A percentile compares a stretch with the other conserved stretches of the same genome.
Evolutionary conservation across 2,113 vertebrate genomes (phyloP).

Genomic region (Accipiter virgatus): DNA sequence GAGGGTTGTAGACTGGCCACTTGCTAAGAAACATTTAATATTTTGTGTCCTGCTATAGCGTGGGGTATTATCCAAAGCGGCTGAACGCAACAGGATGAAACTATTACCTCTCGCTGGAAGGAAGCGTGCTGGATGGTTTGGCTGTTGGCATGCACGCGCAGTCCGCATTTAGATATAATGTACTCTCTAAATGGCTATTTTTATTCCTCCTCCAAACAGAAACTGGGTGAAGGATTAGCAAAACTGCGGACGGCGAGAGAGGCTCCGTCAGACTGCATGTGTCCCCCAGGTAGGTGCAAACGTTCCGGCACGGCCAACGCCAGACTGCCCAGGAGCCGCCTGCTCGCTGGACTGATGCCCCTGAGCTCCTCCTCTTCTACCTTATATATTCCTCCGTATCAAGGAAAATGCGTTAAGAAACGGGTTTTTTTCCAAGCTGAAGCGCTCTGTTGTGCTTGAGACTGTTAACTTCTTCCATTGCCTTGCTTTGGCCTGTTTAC

Average conservation of each 20-base stretch:
- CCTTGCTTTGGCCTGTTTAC: constrained; percentile 6
- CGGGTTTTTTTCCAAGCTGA: neutral
- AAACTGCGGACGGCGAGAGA: constrained; percentile 83
- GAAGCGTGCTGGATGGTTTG: neutral
- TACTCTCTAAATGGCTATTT: neutral
- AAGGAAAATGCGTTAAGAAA: neutral
- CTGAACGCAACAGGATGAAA: neutral
- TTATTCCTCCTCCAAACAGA: constrained; percentile 69
- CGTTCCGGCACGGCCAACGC: neutral
- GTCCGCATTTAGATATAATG: accelerated
- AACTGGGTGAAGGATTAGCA: constrained; percentile 76
- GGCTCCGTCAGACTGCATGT: constrained; percentile 81
- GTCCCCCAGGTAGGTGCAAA: constrained; percentile 85
- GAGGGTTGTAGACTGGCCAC: no score
- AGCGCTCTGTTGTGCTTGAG: neutral
- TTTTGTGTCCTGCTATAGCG: neutral
- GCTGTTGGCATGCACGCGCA: accelerated
- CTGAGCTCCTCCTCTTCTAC: neutral
- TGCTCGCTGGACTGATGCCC: accelerated
- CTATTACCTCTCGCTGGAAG: neutral
- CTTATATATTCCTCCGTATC: accelerated
- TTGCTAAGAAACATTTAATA: neutral
- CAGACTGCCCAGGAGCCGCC: neutral
- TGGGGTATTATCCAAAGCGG: neutral
- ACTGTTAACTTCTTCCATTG: neutral